These are phyloP conservation scores for Neolamprologus longior DNA, from an alignment of 2,113 vertebrate genomes.

Conservation along the genomic window DNA sequence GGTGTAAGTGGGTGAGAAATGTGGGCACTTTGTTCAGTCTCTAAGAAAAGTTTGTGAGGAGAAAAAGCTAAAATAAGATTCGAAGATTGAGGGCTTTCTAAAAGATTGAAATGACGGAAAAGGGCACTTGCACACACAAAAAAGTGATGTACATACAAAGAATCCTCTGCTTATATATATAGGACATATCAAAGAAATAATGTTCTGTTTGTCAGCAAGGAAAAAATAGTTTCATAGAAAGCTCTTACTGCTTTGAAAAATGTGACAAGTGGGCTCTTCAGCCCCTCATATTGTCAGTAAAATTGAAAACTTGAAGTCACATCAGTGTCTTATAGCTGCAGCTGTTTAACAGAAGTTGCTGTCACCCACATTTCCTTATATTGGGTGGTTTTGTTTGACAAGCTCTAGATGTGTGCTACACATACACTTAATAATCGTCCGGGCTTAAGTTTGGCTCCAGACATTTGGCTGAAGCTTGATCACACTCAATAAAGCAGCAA, in stretches of 20 bases:
- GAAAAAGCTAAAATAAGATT: constrained; percentile 19
- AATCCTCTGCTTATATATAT: not conserved
- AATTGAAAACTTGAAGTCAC: constrained; percentile 49
- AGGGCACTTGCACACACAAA: not conserved
- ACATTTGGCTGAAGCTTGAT: constrained; percentile 6
- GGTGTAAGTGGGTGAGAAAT: constrained; percentile 62
- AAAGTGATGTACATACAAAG: not conserved
- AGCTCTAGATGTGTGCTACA: constrained; percentile 47
- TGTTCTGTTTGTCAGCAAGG: not conserved
- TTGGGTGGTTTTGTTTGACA: constrained; percentile 44
- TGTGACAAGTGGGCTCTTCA: not conserved
- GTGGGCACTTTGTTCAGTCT: constrained; percentile 23
- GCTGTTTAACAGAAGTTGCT: constrained; percentile 18
- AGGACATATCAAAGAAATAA: not conserved
- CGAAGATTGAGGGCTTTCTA: not conserved
- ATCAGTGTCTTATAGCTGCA: constrained; percentile 14
- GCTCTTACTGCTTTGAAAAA: not conserved
- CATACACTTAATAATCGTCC: constrained; percentile 41
- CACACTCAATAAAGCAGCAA: constrained; percentile 38
- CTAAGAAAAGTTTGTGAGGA: constrained; percentile 22
- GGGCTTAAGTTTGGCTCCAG: constrained; percentile 33
- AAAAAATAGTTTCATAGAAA: not conserved
- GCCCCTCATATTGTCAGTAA: not conserved
- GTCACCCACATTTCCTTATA: constrained; percentile 7
- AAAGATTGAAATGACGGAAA: not conserved